These are phyloP conservation scores for Catocala nupta DNA, from an alignment of 2,888 invertebrate species.

Conservation along the genomic window DNA sequence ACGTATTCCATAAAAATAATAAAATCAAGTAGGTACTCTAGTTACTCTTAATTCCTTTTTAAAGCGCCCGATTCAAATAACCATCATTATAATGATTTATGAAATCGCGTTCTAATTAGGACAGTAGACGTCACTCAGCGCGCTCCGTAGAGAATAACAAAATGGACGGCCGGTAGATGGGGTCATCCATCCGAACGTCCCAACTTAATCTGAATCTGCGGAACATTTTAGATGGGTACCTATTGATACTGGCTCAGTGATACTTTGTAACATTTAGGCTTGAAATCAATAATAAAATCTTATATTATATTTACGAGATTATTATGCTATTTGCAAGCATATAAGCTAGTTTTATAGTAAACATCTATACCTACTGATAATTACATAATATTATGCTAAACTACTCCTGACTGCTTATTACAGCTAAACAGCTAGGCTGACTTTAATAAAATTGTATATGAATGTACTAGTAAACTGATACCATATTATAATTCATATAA, in stretches of 20 bases:
- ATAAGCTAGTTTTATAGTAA: too few species aligned
- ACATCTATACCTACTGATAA: too few species aligned
- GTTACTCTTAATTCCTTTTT: slow-evolving; percentile 49
- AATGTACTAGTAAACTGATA: too few species aligned
- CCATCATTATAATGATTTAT: slow-evolving; percentile 74
- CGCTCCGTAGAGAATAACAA: slow-evolving; percentile 61
- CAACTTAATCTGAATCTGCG: slow-evolving; percentile 46
- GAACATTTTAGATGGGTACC: slow-evolving; percentile 43
- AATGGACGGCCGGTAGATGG: slow-evolving; percentile 54
- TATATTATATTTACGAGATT: too few species aligned
- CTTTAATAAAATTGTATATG: too few species aligned
- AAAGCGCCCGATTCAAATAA: slow-evolving; percentile 53
- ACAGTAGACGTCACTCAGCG: slow-evolving; percentile 67
- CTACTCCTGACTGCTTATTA: too few species aligned
- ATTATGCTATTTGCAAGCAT: too few species aligned
- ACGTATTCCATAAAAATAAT: not conserved
- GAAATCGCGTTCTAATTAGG: slow-evolving; percentile 70
- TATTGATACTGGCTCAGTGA: slow-evolving; percentile 23
- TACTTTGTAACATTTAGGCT: too few species aligned
- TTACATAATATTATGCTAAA: too few species aligned
- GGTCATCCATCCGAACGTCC: slow-evolving; percentile 56
- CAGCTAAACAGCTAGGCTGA: too few species aligned
- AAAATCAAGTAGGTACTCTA: slow-evolving; percentile 2
- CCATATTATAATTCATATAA: too few species aligned
- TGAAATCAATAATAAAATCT: too few species aligned